Evolutionary conservation across 2,797 vertebrate genomes (phyloP).

Genomic region (Menidia menidia): DNA sequence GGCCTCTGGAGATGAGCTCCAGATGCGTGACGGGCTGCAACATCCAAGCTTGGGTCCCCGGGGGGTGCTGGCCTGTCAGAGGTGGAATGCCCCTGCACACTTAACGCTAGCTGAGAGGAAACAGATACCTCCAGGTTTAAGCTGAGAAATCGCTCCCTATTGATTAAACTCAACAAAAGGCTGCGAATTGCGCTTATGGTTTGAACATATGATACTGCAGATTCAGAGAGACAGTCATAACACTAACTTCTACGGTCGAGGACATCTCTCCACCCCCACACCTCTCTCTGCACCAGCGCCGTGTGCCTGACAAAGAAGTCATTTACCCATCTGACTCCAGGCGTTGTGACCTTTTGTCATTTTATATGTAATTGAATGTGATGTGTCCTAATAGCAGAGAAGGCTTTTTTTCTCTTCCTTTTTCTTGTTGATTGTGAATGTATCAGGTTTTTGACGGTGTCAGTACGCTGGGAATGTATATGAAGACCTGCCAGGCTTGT

Average conservation of each 20-base stretch:
- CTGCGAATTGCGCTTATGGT: constrained; percentile 79
- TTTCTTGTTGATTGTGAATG: constrained; percentile 62
- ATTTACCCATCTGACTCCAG: constrained; percentile 66
- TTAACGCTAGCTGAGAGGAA: constrained; percentile 79
- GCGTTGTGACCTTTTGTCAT: constrained; percentile 56
- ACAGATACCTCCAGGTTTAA: constrained; percentile 70
- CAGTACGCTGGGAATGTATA: constrained; percentile 64
- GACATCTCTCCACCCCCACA: constrained; percentile 3
- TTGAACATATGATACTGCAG: constrained; percentile 77
- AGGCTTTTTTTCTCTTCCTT: constrained; percentile 12
- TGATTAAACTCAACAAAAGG: constrained; percentile 71
- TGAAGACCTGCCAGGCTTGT: constrained; percentile 70
- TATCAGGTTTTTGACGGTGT: constrained; percentile 56
- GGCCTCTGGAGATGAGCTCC: constrained; percentile 73
- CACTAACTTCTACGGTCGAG: constrained; percentile 52
- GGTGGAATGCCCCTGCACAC: constrained; percentile 79
- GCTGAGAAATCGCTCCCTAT: constrained; percentile 68
- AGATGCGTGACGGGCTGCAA: constrained; percentile 73
- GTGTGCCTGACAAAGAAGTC: constrained; percentile 56
- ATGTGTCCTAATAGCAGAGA: constrained; percentile 57
- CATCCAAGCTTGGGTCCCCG: constrained; percentile 60
- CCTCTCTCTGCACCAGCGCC: constrained; percentile 5
- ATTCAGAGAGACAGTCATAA: constrained; percentile 70
- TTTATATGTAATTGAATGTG: constrained; percentile 69
- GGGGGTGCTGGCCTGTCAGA: constrained; percentile 75